Base-by-base conservation (phyloP, 2,888 invertebrate genomes). In the Orthosia incerta region DNA sequence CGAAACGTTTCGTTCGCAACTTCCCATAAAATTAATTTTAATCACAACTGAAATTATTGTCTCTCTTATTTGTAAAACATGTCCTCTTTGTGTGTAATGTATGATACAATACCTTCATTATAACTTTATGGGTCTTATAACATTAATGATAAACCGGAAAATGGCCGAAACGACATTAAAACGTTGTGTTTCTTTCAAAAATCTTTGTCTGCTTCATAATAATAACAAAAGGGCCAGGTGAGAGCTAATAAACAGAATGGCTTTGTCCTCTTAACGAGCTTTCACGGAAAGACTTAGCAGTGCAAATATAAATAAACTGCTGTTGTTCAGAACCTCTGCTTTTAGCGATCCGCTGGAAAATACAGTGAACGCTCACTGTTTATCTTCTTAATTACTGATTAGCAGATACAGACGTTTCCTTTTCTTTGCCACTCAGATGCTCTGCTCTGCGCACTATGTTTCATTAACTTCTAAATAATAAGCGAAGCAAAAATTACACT, bases 241-340 rank as follows among this genome's bases (percentile, higher is more conserved):
- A 87, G 89, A 89, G 89, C 88, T 91, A 92, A 92, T 93, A 93
- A 93, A 91, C 90, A 89, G 88, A 89, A 89, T 85, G 89, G 90
- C 89, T 92, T 92, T 93, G 91, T 91, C 89, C 86, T 79, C 87
- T 85, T 92, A 93, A 93, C 90, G 92, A 93, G 90, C 89, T 92
- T 89, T 88, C 86, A 89, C 90, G 88, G 88, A 82, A 87, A 83
- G 88, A 88, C 88, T 91, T 87, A 86, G 84, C 85, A 77, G 87
- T 86, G 84, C 84, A 89, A 89, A 89, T 89, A 90, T 90, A 90
- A 90, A 89, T 88, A 92, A 92, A 91, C 90, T 89, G 90, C 89
- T 85, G 88, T 90, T 92, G 90, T 91, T 86, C 86, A 85, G 80
- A 86, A 85, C 86, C 85, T 84, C 83, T 82, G 85, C 85, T 89